Evolutionary conservation across 2,113 vertebrate species (phyloP), one percentile per base, ranked within the genome.

Genomic region (Neotoma lepida): DNA sequence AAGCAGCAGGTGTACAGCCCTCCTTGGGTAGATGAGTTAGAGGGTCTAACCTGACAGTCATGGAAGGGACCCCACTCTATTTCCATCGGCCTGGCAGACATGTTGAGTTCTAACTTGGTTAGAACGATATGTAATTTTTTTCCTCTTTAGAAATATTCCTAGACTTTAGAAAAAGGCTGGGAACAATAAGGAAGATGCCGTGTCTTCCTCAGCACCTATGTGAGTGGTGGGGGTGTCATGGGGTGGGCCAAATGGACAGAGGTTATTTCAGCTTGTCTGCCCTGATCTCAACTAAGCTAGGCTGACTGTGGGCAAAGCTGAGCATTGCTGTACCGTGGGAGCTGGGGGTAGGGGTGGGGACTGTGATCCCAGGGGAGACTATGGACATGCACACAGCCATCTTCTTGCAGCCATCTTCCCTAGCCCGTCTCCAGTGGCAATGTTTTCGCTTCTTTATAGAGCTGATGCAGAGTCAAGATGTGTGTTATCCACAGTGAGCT

Each of bases 111-210:
- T 74, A 35, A 64, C 49, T 76, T 81, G 64, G 46, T 91, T 56
- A 28, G n/a, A 56, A 58, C 46, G 30, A 56, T 66, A 61, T 73
- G 3, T 82, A 22, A 46, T 49, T 91, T 85, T 94, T 85, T 46
- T 77, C 20, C 86, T 86, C 66, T 81, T 89, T 49, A 81, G 56
- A 85, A 70, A 30, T 86, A 91, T 44, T 73, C 76, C 73, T n/a
- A 46, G 26, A 28, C 22, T 74, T 66, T 33, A 88, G 86, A 91
- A 80, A 41, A 61, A 89, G 33, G 26, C 22, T 85, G 15, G 22
- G 63, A 22, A 51, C 33, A 39, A 18, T 77, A 6, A 85, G 41
- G 41, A 13, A 66, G 46, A 54, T 4, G 15, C 17, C 2, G 0
- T 90, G 86, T 92, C 28, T 80, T 84, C 68, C 63, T 87, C 51